phyloP scores from a whole-genome alignment of 1,140 invertebrate genomes.

The Mya arenaria region DNA sequence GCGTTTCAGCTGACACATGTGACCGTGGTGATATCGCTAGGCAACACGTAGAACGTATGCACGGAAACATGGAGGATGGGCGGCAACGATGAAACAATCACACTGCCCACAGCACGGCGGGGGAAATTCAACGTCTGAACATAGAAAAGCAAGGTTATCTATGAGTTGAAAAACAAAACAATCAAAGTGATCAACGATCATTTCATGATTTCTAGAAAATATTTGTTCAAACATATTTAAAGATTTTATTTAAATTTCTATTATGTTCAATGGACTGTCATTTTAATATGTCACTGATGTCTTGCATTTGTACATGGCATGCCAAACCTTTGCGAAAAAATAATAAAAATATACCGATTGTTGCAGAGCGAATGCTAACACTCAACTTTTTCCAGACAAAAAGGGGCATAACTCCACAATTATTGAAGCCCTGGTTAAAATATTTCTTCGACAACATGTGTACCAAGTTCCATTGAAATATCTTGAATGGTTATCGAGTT shows the following conservation, averaged over 20 bases:
- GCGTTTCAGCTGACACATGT: slow-evolving; percentile 37
- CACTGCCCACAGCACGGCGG: slow-evolving; percentile 24
- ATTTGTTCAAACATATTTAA: neutral
- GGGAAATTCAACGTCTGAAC: slow-evolving; percentile 39
- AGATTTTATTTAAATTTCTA: neutral
- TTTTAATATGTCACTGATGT: no score
- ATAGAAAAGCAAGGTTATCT: slow-evolving; percentile 53
- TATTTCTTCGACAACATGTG: no score
- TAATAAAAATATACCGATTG: no score
- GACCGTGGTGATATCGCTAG: slow-evolving; percentile 17
- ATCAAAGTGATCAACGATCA: no score
- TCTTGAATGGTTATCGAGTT: no score
- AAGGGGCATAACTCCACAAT: no score
- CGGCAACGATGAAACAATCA: slow-evolving; percentile 26
- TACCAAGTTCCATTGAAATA: no score
- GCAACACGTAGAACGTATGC: slow-evolving; percentile 51
- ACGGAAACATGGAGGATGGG: slow-evolving; percentile 26
- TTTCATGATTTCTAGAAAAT: neutral
- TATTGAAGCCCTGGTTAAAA: no score
- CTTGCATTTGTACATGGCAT: neutral
- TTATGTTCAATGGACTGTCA: neutral
- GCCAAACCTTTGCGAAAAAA: no score
- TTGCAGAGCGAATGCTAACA: no score
- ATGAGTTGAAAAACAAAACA: neutral
- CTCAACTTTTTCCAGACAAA: no score